Evolutionary conservation across 1,140 invertebrate species (phyloP).

Genomic region (Drosophila busckii): DNA sequence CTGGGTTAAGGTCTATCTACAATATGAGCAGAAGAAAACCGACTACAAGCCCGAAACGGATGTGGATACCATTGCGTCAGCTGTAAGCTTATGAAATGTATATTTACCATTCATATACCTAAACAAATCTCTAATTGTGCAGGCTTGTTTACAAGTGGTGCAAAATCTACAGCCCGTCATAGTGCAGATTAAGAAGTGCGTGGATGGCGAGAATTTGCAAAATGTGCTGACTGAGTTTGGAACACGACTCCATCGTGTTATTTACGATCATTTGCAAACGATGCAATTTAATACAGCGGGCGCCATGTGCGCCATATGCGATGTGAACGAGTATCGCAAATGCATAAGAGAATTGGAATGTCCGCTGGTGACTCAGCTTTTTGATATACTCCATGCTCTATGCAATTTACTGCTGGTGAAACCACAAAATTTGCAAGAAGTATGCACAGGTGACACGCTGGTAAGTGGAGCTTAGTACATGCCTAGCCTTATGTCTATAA

Average conservation of each 20-base stretch:
- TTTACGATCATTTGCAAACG: conserved; percentile 96
- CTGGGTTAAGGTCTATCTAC: conserved; percentile 94
- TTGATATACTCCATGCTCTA: conserved; percentile 96
- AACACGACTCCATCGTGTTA: conserved; percentile 92
- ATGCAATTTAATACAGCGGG: conserved; percentile 98
- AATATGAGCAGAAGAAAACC: conserved; percentile 96
- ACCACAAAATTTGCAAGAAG: conserved; percentile 97
- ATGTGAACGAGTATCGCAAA: conserved; percentile 96
- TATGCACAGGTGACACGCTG: conserved; percentile 95
- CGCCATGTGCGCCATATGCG: conserved; percentile 98
- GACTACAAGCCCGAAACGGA: conserved; percentile 97
- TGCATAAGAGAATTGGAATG: conserved; percentile 88
- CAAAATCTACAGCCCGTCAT: conserved; percentile 90
- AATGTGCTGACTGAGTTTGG: conserved; percentile 93
- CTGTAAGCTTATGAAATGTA: conserved; percentile 79
- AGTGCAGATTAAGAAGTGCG: conserved; percentile 88
- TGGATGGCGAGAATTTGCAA: conserved; percentile 96
- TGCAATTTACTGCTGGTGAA: conserved; percentile 97
- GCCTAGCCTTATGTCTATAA: background rate
- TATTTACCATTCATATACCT: conserved; percentile 79
- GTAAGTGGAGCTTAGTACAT: conserved; percentile 80
- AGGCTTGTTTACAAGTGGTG: conserved; percentile 94
- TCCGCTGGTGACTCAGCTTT: conserved; percentile 89
- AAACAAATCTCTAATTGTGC: conserved; percentile 37
- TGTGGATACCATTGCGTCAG: conserved; percentile 87